Percentiles rank a stretch among this genome's conserved stretches.
Conservation (phyloP, 2,113 vertebrate genomes). For the Bothrops jararaca region DNA sequence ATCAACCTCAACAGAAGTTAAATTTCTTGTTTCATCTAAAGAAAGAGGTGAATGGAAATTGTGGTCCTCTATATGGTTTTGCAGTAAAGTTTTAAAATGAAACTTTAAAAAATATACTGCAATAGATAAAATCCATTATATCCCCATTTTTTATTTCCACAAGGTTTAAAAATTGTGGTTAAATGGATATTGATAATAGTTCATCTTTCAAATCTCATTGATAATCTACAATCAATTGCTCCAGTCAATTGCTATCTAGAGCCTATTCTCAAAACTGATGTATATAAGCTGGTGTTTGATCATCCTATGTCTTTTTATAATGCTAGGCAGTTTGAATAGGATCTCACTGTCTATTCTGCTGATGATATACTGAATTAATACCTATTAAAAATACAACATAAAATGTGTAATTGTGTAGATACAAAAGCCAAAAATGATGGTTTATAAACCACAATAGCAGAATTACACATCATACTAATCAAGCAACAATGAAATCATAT, state of each 20-base stretch:
- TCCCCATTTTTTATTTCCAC: background rate
- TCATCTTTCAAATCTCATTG: no score
- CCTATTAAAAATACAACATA: no score
- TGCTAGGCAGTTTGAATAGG: background rate
- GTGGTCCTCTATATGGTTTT: background rate
- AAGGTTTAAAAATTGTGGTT: background rate
- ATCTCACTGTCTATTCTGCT: background rate
- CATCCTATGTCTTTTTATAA: background rate
- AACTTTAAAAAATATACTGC: background rate
- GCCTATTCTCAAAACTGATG: background rate
- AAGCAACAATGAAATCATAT: background rate
- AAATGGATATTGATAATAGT: background rate
- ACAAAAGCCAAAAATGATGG: no score
- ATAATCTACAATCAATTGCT: no score
- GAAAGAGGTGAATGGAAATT: no score
- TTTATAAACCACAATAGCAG: no score
- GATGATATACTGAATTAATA: background rate
- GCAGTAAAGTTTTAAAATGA: background rate
- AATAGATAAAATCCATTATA: background rate
- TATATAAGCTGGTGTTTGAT: background rate
- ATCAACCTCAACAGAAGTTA: background rate
- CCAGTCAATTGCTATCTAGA: no score
- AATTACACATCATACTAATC: background rate
- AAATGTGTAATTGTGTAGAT: background rate
- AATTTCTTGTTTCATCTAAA: background rate